phyloP scores from a whole-genome alignment of 2,888 invertebrate genomes.

The Stenotaenia linearis region DNA sequence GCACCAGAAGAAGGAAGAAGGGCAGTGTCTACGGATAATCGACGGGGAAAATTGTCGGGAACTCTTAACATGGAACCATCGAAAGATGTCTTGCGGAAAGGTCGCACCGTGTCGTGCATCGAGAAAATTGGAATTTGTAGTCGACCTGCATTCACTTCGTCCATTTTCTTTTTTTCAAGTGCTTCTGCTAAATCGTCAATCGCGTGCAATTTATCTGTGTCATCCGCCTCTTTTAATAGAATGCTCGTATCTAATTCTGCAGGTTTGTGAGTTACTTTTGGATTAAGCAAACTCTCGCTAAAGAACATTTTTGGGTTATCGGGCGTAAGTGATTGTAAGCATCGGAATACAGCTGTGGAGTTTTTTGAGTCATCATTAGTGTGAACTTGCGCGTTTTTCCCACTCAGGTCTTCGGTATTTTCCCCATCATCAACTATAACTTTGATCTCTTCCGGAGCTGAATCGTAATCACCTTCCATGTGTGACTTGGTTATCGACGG shows the following conservation, averaged over 20 bases:
- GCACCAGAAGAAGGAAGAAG: background rate
- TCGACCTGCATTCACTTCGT: background rate
- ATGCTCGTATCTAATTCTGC: too few species aligned
- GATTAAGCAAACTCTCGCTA: too few species aligned
- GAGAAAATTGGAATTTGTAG: conserved; percentile 28
- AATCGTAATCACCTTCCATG: background rate
- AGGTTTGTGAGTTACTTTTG: too few species aligned
- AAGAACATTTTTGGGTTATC: background rate
- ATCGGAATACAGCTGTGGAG: conserved; percentile 17
- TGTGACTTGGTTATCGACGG: background rate
- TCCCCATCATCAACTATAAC: background rate
- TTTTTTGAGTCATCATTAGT: background rate
- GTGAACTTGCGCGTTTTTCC: background rate
- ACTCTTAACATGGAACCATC: background rate
- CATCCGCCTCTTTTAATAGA: background rate
- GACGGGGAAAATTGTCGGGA: background rate
- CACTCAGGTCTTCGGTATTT: background rate
- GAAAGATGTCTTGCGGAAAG: background rate
- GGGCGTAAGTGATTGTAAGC: conserved; percentile 5
- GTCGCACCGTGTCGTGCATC: background rate
- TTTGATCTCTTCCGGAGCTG: background rate
- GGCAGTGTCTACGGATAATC: conserved; percentile 5
- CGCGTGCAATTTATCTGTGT: conserved; percentile 9
- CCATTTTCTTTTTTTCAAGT: background rate
- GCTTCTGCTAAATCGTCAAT: conserved; percentile 28